Evolutionary conservation across 2,113 vertebrate genomes (phyloP).

Genomic region (Protomyctophum bolini): DNA sequence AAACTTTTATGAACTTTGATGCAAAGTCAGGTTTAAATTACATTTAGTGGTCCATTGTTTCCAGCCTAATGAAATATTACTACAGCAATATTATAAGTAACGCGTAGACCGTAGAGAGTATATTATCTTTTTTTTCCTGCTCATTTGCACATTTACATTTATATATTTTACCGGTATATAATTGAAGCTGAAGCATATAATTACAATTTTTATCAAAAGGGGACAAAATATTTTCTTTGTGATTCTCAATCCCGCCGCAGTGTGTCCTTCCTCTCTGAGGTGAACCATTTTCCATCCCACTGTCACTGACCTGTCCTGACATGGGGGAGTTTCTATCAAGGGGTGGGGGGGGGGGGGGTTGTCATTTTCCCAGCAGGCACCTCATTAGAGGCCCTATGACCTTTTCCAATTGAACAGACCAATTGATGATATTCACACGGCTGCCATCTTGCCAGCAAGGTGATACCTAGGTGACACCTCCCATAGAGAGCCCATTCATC

Average conservation of each 20-base stretch:
- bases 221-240: background rate
- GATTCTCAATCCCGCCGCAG: background rate
- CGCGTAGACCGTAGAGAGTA: too few species aligned
- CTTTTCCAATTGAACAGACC: constrained; percentile 68
- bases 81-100: too few species aligned
- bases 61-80: background rate
- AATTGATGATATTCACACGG: too few species aligned
- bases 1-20: background rate
- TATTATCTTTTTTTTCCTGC: too few species aligned
- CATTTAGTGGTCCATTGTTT: background rate
- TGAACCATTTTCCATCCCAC: constrained; percentile 47
- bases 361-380: constrained; percentile 70
- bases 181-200: too few species aligned
- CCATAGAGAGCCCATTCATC: too few species aligned
- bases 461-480: too few species aligned
- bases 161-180: too few species aligned
- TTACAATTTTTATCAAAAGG: background rate
- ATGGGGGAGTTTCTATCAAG: constrained; percentile 46
- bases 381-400: constrained; percentile 72
- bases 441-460: too few species aligned
- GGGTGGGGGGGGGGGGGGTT: constrained; percentile 53
- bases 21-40: background rate
- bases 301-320: constrained; percentile 57
- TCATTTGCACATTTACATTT: too few species aligned
- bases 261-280: constrained; percentile 9